Evolutionary conservation across 2,888 invertebrate genomes (phyloP), one percentile per base, ranked within the genome.

Genomic region (Caprella mutica): DNA sequence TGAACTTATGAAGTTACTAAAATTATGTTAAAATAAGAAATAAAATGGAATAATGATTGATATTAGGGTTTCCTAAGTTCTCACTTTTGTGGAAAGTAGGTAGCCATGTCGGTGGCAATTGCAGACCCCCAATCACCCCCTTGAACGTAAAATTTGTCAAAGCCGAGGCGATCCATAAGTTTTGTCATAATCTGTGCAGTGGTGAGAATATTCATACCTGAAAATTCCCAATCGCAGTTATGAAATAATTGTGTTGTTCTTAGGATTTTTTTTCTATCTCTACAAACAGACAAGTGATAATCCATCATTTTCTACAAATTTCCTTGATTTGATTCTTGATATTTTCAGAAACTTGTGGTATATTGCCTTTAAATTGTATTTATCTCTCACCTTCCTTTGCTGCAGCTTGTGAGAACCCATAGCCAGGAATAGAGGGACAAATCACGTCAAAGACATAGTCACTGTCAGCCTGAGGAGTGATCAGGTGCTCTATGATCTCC

Each of bases 71-170:
- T 12, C n/a, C 12, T 30, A 5, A 33, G 8, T n/a, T 43, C 67
- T 64, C 65, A 75, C 77, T 69, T 72, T 23, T 77, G 73, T 0
- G 83, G 84, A 69, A 77, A 85, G 9, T 83, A 68, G 0, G 77
- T 75, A 0, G 84, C 78, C 71, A 91, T 75, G n/a, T 75, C 69
- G 0, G 77, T 71, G 0, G 78, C 80, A 40, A 88, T 78, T 0
- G 77, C 5, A 0, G 82, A 74, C 0, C 91, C 92, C 86, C 86
- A 89, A 70, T 91, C 90, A 0, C 88, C 87, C 0, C 85, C 86
- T 73, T 86, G 85, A 0, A 80, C 72, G 71, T 81, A 84, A 71
- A 76, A 88, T 69, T 79, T 75, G 50, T 80, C 70, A 69, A 78
- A 77, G 0, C 82, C 83, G 0, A 88, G 73, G n/a, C 83, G 72